phyloP scores from a whole-genome alignment of 2,797 vertebrate genomes.

The Xerus rutilus region DNA sequence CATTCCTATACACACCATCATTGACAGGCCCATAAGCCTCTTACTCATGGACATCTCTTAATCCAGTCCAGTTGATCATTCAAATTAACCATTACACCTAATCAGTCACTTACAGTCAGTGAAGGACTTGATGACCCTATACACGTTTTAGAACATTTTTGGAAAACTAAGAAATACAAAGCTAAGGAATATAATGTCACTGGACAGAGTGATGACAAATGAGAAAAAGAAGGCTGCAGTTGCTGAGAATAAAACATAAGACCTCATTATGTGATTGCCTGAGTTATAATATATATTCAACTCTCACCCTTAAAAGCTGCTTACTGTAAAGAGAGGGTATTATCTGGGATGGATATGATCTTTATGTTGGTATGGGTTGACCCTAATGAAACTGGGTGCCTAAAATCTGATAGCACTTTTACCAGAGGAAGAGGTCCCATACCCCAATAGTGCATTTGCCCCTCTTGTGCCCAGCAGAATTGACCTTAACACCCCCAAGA shows the following conservation, averaged over 20 bases:
- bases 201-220: not conserved
- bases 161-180: not conserved
- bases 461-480: no score
- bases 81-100: no score
- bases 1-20: no score
- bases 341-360: not conserved
- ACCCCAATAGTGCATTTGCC: no score
- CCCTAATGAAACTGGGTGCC: not conserved
- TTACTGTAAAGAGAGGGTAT: not conserved
- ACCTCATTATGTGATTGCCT: not conserved
- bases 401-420: not conserved
- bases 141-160: not conserved
- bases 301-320: not conserved
- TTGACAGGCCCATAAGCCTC: no score
- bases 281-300: not conserved
- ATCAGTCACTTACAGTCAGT: not conserved
- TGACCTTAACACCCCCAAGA: no score
- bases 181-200: not conserved
- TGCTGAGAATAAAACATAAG: not conserved
- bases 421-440: not conserved
- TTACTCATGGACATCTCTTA: no score
- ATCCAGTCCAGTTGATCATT: no score
- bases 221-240: not conserved
- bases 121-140: not conserved
- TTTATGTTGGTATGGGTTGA: not conserved